phyloP scores from a whole-genome alignment of 2,797 vertebrate genomes.

The Artibeus lituratus region DNA sequence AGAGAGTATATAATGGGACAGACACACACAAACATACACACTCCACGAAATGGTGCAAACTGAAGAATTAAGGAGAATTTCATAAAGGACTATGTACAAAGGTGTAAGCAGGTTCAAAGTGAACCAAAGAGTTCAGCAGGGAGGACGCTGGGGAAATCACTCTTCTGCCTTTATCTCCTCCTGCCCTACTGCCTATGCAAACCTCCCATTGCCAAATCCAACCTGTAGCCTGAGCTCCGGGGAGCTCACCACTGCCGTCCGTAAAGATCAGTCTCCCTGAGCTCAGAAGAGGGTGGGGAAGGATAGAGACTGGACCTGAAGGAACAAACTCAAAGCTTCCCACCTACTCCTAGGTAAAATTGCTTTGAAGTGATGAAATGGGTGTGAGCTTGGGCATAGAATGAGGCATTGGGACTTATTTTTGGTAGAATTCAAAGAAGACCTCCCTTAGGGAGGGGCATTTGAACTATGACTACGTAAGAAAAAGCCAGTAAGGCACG shows the following conservation, averaged over 20 bases:
- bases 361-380: neutral
- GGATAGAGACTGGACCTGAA: neutral
- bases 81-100: neutral
- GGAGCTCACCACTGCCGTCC: neutral
- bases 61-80: neutral
- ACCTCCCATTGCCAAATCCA: neutral
- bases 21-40: neutral
- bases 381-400: no score
- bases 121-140: neutral
- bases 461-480: neutral
- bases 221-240: neutral
- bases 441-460: neutral
- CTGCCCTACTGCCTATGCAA: neutral
- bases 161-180: neutral
- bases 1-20: neutral
- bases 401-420: neutral
- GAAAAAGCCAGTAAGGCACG: neutral
- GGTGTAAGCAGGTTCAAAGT: neutral
- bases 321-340: neutral
- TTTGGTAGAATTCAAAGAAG: neutral
- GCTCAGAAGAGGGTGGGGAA: neutral
- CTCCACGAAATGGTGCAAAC: neutral
- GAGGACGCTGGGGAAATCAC: accelerated
- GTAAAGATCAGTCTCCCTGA: neutral
- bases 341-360: neutral